Percentiles rank a stretch among this genome's conserved stretches.
phyloP scores from a whole-genome alignment of 2,888 invertebrate species.

The Dolichomitus sp. region DNA sequence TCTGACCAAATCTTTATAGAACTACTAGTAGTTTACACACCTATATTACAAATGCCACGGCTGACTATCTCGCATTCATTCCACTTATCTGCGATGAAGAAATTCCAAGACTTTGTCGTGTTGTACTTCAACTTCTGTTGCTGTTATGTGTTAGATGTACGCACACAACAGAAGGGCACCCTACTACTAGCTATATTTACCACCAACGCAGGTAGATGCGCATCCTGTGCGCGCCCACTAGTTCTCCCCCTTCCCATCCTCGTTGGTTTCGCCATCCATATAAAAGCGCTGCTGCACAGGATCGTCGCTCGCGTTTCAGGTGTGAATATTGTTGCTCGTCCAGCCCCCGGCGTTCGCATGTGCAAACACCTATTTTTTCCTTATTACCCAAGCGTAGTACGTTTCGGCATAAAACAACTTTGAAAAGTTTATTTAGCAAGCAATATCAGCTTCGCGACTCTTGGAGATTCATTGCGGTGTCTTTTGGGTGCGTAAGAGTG shows the following conservation, averaged over 20 bases:
- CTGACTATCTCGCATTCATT: background rate
- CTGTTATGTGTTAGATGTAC: background rate
- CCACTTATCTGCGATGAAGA: background rate
- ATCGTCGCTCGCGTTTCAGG: slow-evolving; percentile 36
- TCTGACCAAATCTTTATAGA: slow-evolving; percentile 11
- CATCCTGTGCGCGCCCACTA: slow-evolving; percentile 10
- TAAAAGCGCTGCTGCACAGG: slow-evolving; percentile 41
- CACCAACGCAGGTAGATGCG: slow-evolving; percentile 26
- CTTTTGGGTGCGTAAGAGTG: background rate
- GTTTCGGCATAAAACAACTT: background rate
- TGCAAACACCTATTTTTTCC: slow-evolving; percentile 10
- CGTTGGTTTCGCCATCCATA: slow-evolving; percentile 20
- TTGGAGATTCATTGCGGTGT: background rate
- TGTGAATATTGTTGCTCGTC: slow-evolving; percentile 52
- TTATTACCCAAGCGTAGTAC: background rate
- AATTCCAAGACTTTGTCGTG: background rate
- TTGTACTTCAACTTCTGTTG: background rate
- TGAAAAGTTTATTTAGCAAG: background rate
- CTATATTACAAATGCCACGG: background rate
- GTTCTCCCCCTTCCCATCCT: background rate
- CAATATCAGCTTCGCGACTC: background rate
- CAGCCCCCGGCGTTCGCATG: slow-evolving; percentile 24
- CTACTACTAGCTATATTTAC: background rate
- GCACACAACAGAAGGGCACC: background rate
- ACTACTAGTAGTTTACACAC: background rate